Evolutionary conservation across 2,797 vertebrate genomes (phyloP).

Genomic region (Steatocranus sp.): DNA sequence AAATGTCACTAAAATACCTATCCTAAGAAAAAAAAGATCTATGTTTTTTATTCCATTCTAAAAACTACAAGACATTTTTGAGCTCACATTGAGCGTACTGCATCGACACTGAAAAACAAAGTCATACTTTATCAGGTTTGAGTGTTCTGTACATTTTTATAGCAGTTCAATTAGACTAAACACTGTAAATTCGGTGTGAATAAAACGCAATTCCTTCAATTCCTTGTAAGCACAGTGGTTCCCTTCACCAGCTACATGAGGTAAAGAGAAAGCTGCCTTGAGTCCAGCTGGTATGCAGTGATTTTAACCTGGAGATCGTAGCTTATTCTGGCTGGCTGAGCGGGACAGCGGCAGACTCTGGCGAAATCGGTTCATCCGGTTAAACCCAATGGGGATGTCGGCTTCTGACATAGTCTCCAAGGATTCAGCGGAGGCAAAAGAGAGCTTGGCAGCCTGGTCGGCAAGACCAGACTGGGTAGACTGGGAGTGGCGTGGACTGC

Average conservation of each 20-base stretch:
- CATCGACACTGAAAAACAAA: neutral
- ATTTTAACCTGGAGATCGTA: constrained; percentile 90
- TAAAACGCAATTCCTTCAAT: neutral
- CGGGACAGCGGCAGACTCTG: constrained; percentile 95
- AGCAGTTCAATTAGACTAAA: neutral
- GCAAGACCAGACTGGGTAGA: constrained; percentile 94
- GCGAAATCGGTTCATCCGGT: constrained; percentile 96
- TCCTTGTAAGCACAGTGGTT: neutral
- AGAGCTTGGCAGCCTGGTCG: constrained; percentile 95
- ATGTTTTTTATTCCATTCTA: neutral
- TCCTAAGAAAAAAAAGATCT: neutral
- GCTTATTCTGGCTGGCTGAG: constrained; percentile 96
- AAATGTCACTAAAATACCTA: neutral
- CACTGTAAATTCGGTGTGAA: neutral
- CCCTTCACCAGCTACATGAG: neutral
- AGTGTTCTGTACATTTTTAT: neutral
- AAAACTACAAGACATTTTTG: neutral
- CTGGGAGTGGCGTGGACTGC: constrained; percentile 94
- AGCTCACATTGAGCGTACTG: neutral
- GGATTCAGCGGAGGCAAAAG: constrained; percentile 94
- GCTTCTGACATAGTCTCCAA: constrained; percentile 99
- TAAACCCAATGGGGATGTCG: constrained; percentile 93
- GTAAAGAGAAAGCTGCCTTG: neutral
- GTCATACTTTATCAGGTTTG: neutral
- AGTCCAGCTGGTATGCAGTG: neutral